Percentiles rank a stretch among this genome's conserved stretches.
These are phyloP conservation scores for Drosophila willistoni DNA, from an alignment of 1,140 invertebrate species.

Conservation along the genomic window DNA sequence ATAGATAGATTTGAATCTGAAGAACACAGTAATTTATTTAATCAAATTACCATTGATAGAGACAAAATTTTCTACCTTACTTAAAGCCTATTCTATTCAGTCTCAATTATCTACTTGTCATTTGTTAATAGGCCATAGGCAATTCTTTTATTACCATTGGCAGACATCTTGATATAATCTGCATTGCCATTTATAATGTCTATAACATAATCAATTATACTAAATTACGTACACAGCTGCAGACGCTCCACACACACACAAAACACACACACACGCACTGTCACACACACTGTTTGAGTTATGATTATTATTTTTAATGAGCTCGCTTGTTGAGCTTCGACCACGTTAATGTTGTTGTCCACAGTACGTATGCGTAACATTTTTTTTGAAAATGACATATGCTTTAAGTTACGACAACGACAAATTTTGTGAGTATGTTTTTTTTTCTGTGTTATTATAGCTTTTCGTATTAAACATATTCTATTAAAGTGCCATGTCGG, in stretches of 20 bases:
- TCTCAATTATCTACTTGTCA: constrained; percentile 11
- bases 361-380: constrained; percentile 46
- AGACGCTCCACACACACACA: neutral
- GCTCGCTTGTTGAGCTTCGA: constrained; percentile 46
- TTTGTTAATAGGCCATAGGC: constrained; percentile 7
- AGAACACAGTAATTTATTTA: neutral
- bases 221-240: constrained; percentile 55
- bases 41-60: neutral
- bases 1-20: neutral
- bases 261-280: neutral
- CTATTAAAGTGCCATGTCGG: constrained; percentile 57
- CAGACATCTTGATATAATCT: constrained; percentile 36
- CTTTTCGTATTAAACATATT: constrained; percentile 69
- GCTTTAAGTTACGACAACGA: constrained; percentile 46
- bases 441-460: constrained; percentile 45
- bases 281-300: constrained; percentile 20
- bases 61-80: too few relatives aligned
- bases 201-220: constrained; percentile 63
- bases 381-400: constrained; percentile 59
- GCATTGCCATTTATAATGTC: constrained; percentile 34
- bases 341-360: neutral
- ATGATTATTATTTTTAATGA: constrained; percentile 72
- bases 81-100: constrained; percentile 2
- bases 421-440: too few relatives aligned
- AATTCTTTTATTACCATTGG: constrained; percentile 10